These are phyloP conservation scores for Bettongia penicillata DNA, from an alignment of 2,113 vertebrate genomes.

Conservation along the genomic window DNA sequence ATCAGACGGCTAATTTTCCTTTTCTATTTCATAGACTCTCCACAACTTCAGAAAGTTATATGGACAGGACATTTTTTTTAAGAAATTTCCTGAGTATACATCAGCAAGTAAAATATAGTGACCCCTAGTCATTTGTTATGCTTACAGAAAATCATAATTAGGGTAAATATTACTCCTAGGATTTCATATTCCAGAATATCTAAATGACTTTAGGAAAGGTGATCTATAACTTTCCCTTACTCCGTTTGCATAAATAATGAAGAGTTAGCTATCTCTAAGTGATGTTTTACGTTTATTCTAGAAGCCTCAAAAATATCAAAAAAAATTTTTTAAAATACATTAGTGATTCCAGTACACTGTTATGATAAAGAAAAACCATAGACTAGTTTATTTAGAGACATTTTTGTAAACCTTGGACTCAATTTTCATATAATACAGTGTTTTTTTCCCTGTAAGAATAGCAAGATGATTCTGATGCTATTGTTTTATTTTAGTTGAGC, in stretches of 20 bases:
- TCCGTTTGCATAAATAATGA: not conserved
- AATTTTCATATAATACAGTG: not conserved
- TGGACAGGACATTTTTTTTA: constrained; percentile 7
- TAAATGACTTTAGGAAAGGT: not conserved
- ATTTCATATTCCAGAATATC: not conserved
- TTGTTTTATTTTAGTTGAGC: constrained; percentile 89
- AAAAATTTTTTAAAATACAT: not conserved
- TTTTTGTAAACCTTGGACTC: not conserved
- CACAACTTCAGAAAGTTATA: not conserved
- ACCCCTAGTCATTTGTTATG: not conserved
- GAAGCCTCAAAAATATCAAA: not conserved
- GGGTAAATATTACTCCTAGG: not conserved
- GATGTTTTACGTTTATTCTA: not conserved
- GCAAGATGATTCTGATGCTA: not conserved
- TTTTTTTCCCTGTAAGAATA: not conserved
- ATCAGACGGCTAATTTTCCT: not conserved
- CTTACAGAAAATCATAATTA: constrained; percentile 50
- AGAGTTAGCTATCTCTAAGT: not conserved
- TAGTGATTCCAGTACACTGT: not conserved
- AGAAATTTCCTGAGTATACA: constrained; percentile 8
- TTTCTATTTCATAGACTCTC: constrained; percentile 27
- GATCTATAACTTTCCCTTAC: not conserved
- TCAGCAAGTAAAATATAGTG: constrained; percentile 9
- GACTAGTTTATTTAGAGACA: not conserved
- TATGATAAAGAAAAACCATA: not conserved